These are phyloP conservation scores for Peromyscus eremicus DNA, from an alignment of 2,797 vertebrate genomes.

Conservation along the genomic window DNA sequence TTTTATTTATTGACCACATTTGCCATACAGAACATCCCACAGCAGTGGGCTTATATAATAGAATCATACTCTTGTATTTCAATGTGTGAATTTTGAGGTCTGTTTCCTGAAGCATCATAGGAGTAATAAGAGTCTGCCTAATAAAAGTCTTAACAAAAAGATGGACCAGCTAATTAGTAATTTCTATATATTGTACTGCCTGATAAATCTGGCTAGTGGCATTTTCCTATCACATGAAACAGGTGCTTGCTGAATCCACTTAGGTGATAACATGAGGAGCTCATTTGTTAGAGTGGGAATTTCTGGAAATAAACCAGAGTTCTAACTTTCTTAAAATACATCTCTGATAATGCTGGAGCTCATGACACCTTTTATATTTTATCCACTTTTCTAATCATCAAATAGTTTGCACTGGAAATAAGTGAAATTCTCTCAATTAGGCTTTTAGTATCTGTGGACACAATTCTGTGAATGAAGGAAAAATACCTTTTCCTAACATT, in stretches of 20 bases:
- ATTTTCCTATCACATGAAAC: background rate
- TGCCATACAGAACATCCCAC: too few relatives aligned
- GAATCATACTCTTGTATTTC: background rate
- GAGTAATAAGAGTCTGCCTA: background rate
- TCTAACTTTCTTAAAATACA: background rate
- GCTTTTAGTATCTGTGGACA: background rate
- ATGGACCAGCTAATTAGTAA: background rate
- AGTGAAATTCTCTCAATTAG: background rate
- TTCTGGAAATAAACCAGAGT: background rate
- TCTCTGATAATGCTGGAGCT: background rate
- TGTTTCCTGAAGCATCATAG: background rate
- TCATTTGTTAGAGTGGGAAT: background rate
- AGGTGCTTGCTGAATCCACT: background rate
- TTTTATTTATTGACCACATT: too few relatives aligned
- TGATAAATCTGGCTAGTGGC: too few relatives aligned
- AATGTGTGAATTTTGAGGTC: background rate
- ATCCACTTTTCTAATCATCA: background rate
- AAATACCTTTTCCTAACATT: constrained; percentile 26
- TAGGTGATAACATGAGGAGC: background rate
- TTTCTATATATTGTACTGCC: background rate
- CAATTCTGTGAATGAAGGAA: background rate
- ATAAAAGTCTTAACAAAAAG: background rate
- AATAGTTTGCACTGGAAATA: background rate
- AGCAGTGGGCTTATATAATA: background rate
- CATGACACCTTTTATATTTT: background rate